Evolutionary conservation across 2,888 invertebrate species (phyloP), one percentile per base, ranked within the genome.

Genomic region (Clistopyga incitator): DNA sequence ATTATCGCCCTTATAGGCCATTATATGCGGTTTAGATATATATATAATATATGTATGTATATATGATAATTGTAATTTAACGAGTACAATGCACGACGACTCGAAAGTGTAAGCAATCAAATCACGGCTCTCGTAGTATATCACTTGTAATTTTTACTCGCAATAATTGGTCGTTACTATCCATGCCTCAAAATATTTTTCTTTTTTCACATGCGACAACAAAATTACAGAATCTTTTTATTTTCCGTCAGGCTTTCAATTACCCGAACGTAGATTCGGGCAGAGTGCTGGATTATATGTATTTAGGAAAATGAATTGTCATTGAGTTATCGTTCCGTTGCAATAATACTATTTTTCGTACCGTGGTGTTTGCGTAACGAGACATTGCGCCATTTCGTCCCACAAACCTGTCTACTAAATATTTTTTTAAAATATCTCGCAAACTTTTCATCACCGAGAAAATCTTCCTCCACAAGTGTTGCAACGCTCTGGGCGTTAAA

Each of bases 11-110:
- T 18, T 42, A n/a, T n/a, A 18, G 18, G 34, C 42, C 38, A 42
- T 61, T 34, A 61, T 38, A 20, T 38, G 18, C 20, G 38, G 18
- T n/a, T 38, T 34, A 61, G 38, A 34, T 34, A 38, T 38, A 38
- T 38, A 4, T 23, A 25, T 25, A 38, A 13, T 23, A 56, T 25
- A 56, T 20, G 10, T 59, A 59, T 29, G 34, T 61, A 29, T 34
- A 34, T 38, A 64, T 34, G 4, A 65, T 68, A 34, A 54, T 56
- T 6, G 45, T 20, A 87, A 85, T 80, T 76, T 70, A 75, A 78
- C 81, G 85, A 86, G 80, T 82, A 50, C 77, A 85, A 86, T 82
- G 84, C 77, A 65, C 80, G 86, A 82, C 78, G 72, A 79, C 79
- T 52, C 52, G 29, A 70, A 71, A 67, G 59, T 18, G 61, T 34